Evolutionary conservation across 1,140 invertebrate genomes (phyloP).

Genomic region (Ceratina japonica): DNA sequence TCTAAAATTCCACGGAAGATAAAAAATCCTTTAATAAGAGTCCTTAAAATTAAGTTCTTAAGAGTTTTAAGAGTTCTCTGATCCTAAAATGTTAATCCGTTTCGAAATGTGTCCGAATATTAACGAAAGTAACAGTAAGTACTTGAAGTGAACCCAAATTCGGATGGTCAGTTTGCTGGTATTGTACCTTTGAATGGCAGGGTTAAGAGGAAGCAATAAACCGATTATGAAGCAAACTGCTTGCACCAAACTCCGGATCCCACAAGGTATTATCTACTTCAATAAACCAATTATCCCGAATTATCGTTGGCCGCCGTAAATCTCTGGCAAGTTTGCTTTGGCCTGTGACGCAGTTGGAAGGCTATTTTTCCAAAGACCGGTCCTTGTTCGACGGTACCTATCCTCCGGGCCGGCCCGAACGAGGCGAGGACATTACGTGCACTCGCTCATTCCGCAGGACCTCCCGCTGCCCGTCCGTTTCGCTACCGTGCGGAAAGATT

Average conservation of each 20-base stretch:
- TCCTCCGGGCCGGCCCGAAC: neutral
- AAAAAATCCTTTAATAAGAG: too few relatives aligned
- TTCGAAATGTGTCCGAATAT: too few relatives aligned
- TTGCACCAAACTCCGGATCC: too few relatives aligned
- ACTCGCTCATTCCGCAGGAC: conserved; percentile 27
- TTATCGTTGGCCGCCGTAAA: conserved; percentile 17
- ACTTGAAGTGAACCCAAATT: too few relatives aligned
- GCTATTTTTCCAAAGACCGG: neutral
- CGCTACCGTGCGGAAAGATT: conserved; percentile 62
- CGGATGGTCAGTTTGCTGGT: too few relatives aligned
- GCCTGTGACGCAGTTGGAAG: neutral
- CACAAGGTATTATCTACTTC: neutral
- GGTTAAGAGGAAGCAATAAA: neutral
- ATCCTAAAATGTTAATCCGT: too few relatives aligned
- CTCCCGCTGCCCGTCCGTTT: conserved; percentile 43
- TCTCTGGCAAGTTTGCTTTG: neutral
- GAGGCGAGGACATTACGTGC: conserved; percentile 21
- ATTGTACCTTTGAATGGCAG: too few relatives aligned
- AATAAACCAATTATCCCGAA: conserved; percentile 8
- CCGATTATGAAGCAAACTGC: neutral
- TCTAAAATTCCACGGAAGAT: too few relatives aligned
- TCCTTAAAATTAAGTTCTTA: too few relatives aligned
- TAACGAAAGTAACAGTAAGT: too few relatives aligned
- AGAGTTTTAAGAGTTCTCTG: too few relatives aligned
- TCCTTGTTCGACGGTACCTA: neutral